phyloP scores from a whole-genome alignment of 2,113 vertebrate species.

The Salvator merianae region DNA sequence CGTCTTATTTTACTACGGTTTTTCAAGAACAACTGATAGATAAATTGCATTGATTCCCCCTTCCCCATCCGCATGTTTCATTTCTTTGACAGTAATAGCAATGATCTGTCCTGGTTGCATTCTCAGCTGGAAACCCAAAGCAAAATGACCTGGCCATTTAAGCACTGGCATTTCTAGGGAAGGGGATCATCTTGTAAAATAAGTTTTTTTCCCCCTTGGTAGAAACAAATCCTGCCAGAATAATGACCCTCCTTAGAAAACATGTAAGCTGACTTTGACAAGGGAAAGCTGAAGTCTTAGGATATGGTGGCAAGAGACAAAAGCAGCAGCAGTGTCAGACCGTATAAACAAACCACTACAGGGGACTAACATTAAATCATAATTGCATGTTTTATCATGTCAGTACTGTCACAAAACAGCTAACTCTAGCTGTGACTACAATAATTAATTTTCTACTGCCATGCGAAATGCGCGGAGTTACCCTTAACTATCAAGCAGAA shows the following conservation, averaged over 20 bases:
- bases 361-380: slow-evolving; percentile 58
- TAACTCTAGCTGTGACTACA: slow-evolving; percentile 50
- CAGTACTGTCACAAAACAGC: slow-evolving; percentile 52
- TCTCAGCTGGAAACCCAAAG: slow-evolving; percentile 44
- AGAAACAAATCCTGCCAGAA: slow-evolving; percentile 33
- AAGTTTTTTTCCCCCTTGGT: slow-evolving; percentile 17
- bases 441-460: slow-evolving; percentile 60
- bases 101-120: slow-evolving; percentile 36
- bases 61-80: slow-evolving; percentile 6
- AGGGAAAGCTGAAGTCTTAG: slow-evolving; percentile 25
- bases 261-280: background rate
- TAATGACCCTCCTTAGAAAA: background rate
- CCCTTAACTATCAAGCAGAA: slow-evolving; percentile 41
- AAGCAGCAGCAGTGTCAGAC: slow-evolving; percentile 49
- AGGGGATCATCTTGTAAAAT: background rate
- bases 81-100: slow-evolving; percentile 45
- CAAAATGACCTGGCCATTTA: slow-evolving; percentile 24
- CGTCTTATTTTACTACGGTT: background rate
- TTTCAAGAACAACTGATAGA: background rate
- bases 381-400: slow-evolving; percentile 64
- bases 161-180: slow-evolving; percentile 16
- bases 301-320: slow-evolving; percentile 31
- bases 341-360: slow-evolving; percentile 51
- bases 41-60: accelerated
- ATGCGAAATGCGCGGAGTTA: slow-evolving; percentile 52